These are phyloP conservation scores for Atlantisia rogersi DNA, from an alignment of 2,113 vertebrate species.

Conservation along the genomic window DNA sequence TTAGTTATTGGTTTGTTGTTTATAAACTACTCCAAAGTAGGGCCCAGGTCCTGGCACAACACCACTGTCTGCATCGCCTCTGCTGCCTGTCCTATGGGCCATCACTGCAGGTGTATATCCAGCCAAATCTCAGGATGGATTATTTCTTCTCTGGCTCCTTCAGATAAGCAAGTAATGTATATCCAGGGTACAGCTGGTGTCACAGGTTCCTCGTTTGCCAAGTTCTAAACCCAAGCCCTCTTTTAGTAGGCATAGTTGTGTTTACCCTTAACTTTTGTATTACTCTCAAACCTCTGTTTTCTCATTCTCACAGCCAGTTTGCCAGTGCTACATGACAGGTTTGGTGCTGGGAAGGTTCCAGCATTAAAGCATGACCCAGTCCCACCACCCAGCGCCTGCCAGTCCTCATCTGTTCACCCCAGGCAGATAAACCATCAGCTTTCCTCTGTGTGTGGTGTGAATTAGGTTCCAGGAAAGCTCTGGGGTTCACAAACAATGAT, in stretches of 20 bases:
- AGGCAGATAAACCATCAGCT: background rate
- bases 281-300: background rate
- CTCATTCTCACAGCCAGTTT: background rate
- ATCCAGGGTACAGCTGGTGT: background rate
- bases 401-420: background rate
- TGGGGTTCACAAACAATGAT: background rate
- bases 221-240: background rate
- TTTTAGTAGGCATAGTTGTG: background rate
- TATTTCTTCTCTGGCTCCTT: background rate
- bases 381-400: background rate
- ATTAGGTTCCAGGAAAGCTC: background rate
- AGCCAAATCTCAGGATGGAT: background rate
- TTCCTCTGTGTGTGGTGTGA: background rate
- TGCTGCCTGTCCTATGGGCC: fast-evolving
- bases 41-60: background rate
- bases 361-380: background rate
- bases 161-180: background rate
- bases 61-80: background rate
- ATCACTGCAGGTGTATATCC: background rate
- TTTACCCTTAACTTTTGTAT: background rate
- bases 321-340: fast-evolving
- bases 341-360: background rate
- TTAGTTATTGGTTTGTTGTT: background rate
- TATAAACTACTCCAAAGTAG: background rate
- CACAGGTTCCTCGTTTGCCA: background rate